These are phyloP conservation scores for Tenthredo notha DNA, from an alignment of 2,888 invertebrate genomes.

Conservation along the genomic window DNA sequence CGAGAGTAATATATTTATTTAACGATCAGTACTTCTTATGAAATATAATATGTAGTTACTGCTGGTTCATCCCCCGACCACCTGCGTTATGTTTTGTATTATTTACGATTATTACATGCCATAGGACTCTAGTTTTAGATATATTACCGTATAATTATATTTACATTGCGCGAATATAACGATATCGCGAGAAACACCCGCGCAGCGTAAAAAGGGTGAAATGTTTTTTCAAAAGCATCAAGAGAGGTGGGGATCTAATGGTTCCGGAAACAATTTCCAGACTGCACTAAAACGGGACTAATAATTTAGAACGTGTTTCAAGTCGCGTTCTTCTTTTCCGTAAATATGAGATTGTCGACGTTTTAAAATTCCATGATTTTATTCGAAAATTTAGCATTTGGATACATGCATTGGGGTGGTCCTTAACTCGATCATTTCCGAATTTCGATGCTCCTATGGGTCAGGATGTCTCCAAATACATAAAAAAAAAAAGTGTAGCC, in stretches of 20 bases:
- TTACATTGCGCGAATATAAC: constrained; percentile 10
- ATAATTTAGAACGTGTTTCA: constrained; percentile 20
- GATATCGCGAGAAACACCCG: constrained; percentile 14
- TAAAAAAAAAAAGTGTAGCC: too few species aligned
- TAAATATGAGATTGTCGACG: not conserved
- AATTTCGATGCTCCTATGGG: too few species aligned
- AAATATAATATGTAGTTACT: not conserved
- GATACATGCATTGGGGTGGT: not conserved
- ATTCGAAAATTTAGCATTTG: not conserved
- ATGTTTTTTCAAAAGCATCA: constrained; percentile 16
- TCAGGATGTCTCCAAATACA: too few species aligned
- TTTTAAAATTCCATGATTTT: not conserved
- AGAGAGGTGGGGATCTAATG: constrained; percentile 14
- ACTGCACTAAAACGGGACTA: constrained; percentile 12
- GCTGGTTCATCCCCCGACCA: constrained; percentile 2
- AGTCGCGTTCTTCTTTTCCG: not conserved
- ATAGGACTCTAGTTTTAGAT: not conserved
- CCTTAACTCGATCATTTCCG: too few species aligned
- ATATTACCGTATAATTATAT: not conserved
- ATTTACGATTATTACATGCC: constrained; percentile 17
- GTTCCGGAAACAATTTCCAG: constrained; percentile 31
- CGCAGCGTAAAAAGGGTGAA: not conserved
- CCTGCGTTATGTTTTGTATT: constrained; percentile 11
- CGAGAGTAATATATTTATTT: not conserved
- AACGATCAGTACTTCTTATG: not conserved